These are phyloP conservation scores for Megalurothrips usitatus DNA, from an alignment of 2,888 invertebrate genomes.

Conservation along the genomic window DNA sequence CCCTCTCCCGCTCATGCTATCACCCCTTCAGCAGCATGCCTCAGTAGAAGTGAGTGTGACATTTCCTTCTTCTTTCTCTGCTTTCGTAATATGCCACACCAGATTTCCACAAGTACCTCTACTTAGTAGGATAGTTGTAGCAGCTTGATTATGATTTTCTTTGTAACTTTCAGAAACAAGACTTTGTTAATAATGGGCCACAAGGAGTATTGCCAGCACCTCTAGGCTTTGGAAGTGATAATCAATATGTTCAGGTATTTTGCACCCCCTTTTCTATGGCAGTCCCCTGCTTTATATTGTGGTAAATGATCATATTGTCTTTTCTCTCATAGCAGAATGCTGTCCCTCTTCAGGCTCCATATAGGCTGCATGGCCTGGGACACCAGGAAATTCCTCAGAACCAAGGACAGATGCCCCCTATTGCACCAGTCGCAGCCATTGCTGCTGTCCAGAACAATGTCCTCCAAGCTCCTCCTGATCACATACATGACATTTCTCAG, in stretches of 20 bases:
- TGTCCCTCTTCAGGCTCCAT: neutral
- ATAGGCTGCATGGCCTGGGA: neutral
- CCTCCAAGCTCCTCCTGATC: neutral
- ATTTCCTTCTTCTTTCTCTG: neutral
- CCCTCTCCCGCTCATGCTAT: neutral
- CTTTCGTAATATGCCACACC: neutral
- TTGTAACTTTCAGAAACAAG: neutral
- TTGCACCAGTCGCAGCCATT: neutral
- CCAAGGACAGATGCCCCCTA: conserved; percentile 2
- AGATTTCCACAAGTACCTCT: neutral
- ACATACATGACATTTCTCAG: neutral
- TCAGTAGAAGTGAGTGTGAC: neutral
- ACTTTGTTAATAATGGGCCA: neutral
- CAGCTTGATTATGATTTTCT: neutral
- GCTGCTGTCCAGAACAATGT: neutral
- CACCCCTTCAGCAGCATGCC: neutral
- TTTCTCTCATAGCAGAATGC: neutral
- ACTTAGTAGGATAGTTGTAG: neutral
- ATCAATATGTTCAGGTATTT: neutral
- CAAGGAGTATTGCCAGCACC: neutral
- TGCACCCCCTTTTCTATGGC: too few relatives aligned
- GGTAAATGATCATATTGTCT: neutral
- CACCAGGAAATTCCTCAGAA: neutral
- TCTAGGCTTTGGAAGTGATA: neutral
- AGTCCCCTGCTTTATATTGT: too few relatives aligned